phyloP scores from a whole-genome alignment of 2,797 vertebrate genomes.

The Pterois miles region DNA sequence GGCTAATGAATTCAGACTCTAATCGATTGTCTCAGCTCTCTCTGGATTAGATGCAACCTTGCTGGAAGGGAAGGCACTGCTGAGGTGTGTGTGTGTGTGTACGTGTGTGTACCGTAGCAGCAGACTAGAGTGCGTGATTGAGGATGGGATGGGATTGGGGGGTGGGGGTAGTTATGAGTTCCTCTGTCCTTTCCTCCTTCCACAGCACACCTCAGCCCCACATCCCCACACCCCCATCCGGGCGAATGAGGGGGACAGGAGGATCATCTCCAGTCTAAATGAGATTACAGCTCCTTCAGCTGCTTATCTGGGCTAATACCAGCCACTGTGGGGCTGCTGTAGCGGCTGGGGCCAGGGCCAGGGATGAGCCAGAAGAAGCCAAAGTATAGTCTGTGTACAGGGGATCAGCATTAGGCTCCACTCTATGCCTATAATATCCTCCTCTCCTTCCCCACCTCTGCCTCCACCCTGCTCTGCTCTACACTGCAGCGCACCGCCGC shows the following conservation, averaged over 20 bases:
- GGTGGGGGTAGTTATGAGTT: conserved; percentile 54
- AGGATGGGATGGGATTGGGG: conserved; percentile 69
- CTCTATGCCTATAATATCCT: conserved; percentile 74
- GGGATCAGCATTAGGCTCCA: conserved; percentile 93
- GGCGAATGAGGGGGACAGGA: conserved; percentile 92
- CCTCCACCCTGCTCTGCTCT: conserved; percentile 58
- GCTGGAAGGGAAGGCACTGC: conserved; percentile 92
- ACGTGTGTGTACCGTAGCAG: conserved; percentile 34
- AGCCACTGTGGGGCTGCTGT: conserved; percentile 90
- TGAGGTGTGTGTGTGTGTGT: conserved; percentile 61
- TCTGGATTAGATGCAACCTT: conserved; percentile 96
- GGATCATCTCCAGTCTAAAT: conserved; percentile 99
- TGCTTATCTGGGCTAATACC: conserved; percentile 99
- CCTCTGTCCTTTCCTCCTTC: conserved; percentile 86
- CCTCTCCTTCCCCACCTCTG: conserved; percentile 57
- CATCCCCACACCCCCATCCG: conserved; percentile 88
- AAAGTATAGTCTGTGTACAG: conserved; percentile 91
- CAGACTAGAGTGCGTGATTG: conserved; percentile 58
- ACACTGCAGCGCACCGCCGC: conserved; percentile 71
- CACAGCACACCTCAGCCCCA: conserved; percentile 84
- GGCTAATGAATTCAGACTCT: conserved; percentile 97
- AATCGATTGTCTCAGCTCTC: conserved; percentile 96
- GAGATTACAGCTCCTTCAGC: conserved; percentile 99
- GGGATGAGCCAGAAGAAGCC: conserved; percentile 76
- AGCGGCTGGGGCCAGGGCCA: conserved; percentile 70